phyloP scores from a whole-genome alignment of 2,113 vertebrate species.

The Tapirus terrestris region DNA sequence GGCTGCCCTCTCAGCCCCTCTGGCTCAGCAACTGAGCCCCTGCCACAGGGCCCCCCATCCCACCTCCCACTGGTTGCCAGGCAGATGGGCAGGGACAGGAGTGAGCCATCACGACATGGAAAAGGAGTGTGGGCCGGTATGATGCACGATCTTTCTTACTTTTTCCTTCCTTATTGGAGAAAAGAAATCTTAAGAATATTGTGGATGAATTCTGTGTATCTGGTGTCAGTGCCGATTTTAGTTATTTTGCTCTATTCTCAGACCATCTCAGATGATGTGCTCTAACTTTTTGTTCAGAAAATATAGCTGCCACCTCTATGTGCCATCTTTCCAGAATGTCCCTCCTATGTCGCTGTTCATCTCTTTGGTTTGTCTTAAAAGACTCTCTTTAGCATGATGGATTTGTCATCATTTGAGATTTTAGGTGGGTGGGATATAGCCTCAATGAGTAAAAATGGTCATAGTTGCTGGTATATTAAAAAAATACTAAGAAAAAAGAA shows the following conservation, averaged over 20 bases:
- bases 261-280: not conserved
- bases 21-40: too few relatives aligned
- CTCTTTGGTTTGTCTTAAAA: not conserved
- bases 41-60: too few relatives aligned
- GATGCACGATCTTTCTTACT: not conserved
- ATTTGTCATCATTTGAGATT: not conserved
- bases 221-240: too few relatives aligned
- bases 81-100: too few relatives aligned
- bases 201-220: not conserved
- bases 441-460: not conserved
- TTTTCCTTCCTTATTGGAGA: not conserved
- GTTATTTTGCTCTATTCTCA: not conserved
- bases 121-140: too few relatives aligned
- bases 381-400: not conserved
- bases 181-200: not conserved
- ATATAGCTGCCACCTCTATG: accelerated
- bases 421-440: not conserved
- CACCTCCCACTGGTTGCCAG: too few relatives aligned
- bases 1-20: not conserved
- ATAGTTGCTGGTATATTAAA: too few relatives aligned
- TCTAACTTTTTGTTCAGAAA: not conserved
- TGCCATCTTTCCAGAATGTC: accelerated
- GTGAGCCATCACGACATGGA: too few relatives aligned
- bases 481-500: not conserved
- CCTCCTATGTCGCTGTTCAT: not conserved